A percentile compares a stretch with the other conserved stretches of the same genome.
Conservation (phyloP, 1,140 invertebrate species). For the Drosophila grimshawi region DNA sequence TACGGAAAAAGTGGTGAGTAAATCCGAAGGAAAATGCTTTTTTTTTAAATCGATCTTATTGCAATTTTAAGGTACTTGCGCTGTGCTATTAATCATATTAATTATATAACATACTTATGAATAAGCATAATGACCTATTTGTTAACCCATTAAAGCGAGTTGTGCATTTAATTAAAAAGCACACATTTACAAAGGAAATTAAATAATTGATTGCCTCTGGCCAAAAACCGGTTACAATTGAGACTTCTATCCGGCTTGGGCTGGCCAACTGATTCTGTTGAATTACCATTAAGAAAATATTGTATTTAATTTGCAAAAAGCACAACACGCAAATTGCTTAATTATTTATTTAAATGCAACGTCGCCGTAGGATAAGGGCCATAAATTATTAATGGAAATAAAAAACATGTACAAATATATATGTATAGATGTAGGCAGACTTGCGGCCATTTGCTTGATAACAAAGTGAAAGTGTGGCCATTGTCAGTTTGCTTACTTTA, state of each 20-base stretch:
- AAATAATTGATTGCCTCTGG: slow-evolving; percentile 54
- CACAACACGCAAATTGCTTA: slow-evolving; percentile 61
- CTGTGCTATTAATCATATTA: not conserved
- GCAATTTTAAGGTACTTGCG: too few relatives aligned
- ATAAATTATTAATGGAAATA: slow-evolving; percentile 60
- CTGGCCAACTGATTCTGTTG: slow-evolving; percentile 26
- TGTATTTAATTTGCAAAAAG: slow-evolving; percentile 56
- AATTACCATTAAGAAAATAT: slow-evolving; percentile 66
- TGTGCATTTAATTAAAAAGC: slow-evolving; percentile 62
- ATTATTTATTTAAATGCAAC: slow-evolving; percentile 68
- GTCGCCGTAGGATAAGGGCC: slow-evolving; percentile 30
- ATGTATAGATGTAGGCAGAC: slow-evolving; percentile 12
- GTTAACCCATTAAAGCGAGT: slow-evolving; percentile 39
- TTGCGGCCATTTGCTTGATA: slow-evolving; percentile 50
- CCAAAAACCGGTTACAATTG: slow-evolving; percentile 51
- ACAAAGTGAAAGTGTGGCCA: slow-evolving; percentile 57
- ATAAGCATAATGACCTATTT: slow-evolving; percentile 19
- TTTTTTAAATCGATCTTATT: not conserved
- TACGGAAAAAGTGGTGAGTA: slow-evolving; percentile 71
- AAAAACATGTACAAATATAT: slow-evolving; percentile 3
- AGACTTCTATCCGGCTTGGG: slow-evolving; percentile 42
- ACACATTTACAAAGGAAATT: slow-evolving; percentile 24
- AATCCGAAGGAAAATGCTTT: not conserved
- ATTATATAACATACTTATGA: not conserved
- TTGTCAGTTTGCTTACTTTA: slow-evolving; percentile 13